Conservation (phyloP, 2,797 vertebrate genomes). For the Glyptemys insculpta region DNA sequence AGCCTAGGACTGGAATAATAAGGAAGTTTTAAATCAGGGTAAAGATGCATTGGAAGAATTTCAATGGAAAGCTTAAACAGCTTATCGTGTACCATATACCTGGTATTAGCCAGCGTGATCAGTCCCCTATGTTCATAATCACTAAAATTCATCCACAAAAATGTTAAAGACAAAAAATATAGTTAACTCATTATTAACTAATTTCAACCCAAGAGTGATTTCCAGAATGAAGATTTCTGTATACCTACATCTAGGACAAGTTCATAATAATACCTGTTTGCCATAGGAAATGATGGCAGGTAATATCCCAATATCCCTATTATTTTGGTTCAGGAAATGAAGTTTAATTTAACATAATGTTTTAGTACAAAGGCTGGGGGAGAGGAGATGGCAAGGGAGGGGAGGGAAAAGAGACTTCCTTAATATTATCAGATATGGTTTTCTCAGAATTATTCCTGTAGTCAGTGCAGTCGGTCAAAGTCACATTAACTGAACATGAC, state of each 20-base stretch:
- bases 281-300: not conserved
- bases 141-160: not conserved
- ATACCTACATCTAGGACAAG: not conserved
- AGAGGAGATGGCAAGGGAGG: not conserved
- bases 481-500: constrained; percentile 4
- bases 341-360: constrained; percentile 15
- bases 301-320: not conserved
- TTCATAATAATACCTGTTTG: not conserved
- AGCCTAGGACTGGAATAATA: not conserved
- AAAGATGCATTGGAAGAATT: constrained; percentile 10
- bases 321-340: constrained; percentile 30
- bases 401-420: constrained; percentile 19
- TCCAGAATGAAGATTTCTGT: not conserved
- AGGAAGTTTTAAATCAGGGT: constrained; percentile 22
- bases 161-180: not conserved
- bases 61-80: not conserved
- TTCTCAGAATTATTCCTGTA: not conserved
- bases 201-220: not conserved
- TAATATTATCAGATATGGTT: constrained; percentile 26
- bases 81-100: not conserved
- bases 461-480: constrained; percentile 15
- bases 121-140: not conserved
- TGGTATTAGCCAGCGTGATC: not conserved
- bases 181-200: not conserved
- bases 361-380: constrained; percentile 7